Evolutionary conservation across 2,797 vertebrate species (phyloP), one percentile per base, ranked within the genome.

Genomic region (Neosalanx taihuensis): DNA sequence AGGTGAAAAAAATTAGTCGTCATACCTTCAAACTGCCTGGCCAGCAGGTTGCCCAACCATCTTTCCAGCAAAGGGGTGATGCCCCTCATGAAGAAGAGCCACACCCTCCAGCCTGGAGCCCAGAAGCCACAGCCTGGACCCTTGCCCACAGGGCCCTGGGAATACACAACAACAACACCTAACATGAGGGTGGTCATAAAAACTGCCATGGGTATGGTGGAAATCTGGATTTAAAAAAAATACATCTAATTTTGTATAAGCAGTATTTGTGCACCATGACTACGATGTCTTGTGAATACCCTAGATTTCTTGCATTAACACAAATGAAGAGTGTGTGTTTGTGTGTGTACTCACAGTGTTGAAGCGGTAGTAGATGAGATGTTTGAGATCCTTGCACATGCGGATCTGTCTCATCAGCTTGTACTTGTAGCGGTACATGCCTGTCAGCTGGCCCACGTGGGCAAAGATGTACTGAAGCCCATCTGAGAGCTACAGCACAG

Each of bases 371-470:
- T 99, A 99, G 89, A 99, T 97, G 60, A 99, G 96, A 89, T 99
- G 98, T 80, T 99, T 99, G 84, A 99, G 89, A 88, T 99, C 98
- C 88, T 99, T 99, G 93, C 98, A 99, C 98, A 99, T 99, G 5
- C 98, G 92, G 81, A 99, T 99, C 88, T 99, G 98, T 85, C 98
- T 93, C 98, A 99, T 99, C 84, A 99, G 86, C 88, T 99, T 99
- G 92, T 99, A 99, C 73, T 99, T 99, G 91, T 99, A 99, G 1
- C 98, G 92, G 90, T 99, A 99, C 98, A 99, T 99, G 70, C 98
- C 98, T 0, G 98, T 99, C 88, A 99, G 91, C 88, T 99, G 98
- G 62, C 98, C 98, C 56, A 99, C 98, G 0, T 99, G 98, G 74
- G 98, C 98, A 46, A 99, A 99, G 90, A 99, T 99, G 89, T 99